Base-by-base conservation (phyloP, 1,140 invertebrate genomes). In the Caenorhabditis remanei region DNA sequence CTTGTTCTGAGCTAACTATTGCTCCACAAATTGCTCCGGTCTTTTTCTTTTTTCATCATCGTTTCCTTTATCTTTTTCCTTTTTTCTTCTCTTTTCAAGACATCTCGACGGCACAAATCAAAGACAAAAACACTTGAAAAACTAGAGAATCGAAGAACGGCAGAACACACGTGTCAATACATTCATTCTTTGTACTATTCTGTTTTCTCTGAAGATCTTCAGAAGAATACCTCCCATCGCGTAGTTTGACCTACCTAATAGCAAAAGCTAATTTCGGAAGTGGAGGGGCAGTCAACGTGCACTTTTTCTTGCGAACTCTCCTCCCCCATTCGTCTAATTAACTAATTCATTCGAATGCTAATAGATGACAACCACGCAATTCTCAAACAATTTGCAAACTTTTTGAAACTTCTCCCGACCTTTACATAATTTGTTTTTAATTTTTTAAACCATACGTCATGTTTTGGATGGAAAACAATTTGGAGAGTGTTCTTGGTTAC, bases 341-440 rank as follows among this genome's bases (percentile, higher is more conserved):
- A 79, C 71, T 79, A 79, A 79, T 79, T 79, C 71, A 79, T 32
- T 79, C 71, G 71, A 24, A 79, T 79, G 43, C 71, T 79, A 79
- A 79, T 79, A 43, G 71, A 50, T 43, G 71, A 79, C 71, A 53
- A 79, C 21, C 71, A 79, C 43, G 71, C 71, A 79, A 79, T 79
- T 67, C 40, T 32, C 63, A 40, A 41, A 79, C 14, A 79, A 50
- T 50, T 79, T 79, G 46, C 46, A 50, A 50, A 16, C 14, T 48
- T 71, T 50, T 79, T 79, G 46, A 79, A 50, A 79, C 71, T 43
- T 48, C 63, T 5, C 58, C 21, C 71, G 65, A 41, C 61, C 61
- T 65, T 65, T 65, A 14, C 61, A 8, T 9, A 71, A 71, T 32
- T 43, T 19, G 65, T n/a, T 71, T n/a, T 71, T 71, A 1, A 1